Percentiles rank a stretch among this genome's conserved stretches.
Conservation (phyloP, 2,113 vertebrate species). For the Ivindomyrus marchei region DNA sequence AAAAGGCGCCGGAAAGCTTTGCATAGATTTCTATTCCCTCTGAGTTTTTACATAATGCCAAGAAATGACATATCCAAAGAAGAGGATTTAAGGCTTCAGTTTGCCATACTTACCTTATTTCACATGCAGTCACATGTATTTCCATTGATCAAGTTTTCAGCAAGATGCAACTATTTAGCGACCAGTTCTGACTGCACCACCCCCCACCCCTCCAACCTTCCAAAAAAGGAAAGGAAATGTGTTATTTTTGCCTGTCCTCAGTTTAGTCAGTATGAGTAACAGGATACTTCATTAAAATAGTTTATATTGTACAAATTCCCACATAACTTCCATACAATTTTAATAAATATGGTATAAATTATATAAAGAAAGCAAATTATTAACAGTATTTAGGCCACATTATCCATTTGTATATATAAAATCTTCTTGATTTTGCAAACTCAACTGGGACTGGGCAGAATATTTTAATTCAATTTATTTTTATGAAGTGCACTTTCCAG, state of each 20-base stretch:
- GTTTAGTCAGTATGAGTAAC: background rate
- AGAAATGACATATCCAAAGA: background rate
- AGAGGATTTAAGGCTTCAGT: background rate
- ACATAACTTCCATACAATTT: background rate
- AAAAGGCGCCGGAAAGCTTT: conserved; percentile 37
- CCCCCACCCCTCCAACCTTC: background rate
- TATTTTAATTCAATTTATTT: background rate
- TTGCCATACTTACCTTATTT: background rate
- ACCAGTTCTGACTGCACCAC: background rate
- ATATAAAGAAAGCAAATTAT: background rate
- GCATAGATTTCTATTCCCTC: conserved; percentile 26
- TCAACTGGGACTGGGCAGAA: background rate
- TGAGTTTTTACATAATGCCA: conserved; percentile 14
- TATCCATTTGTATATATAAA: background rate
- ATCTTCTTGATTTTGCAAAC: background rate
- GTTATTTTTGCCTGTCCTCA: background rate
- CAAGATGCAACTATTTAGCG: background rate
- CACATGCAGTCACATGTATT: background rate
- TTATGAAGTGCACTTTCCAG: background rate
- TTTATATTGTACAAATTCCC: background rate
- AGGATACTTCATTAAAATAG: background rate
- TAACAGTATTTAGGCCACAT: background rate
- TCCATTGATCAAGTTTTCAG: background rate
- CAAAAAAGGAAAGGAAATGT: background rate
- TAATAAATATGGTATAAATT: background rate